Evolutionary conservation across 2,797 vertebrate species (phyloP).

Genomic region (Helostoma temminkii): DNA sequence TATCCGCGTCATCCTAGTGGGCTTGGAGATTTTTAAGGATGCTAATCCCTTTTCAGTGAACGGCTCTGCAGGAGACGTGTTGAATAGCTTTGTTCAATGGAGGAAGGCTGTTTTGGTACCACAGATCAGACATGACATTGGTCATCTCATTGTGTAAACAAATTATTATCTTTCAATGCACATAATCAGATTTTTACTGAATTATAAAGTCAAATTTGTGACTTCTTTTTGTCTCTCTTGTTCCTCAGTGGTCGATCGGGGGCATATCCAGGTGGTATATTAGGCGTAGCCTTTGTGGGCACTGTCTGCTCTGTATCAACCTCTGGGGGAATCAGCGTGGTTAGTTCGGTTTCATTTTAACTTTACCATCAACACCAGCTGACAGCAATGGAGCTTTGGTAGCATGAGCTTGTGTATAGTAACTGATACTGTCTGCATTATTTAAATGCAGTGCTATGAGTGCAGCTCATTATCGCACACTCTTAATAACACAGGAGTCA

Average conservation of each 20-base stretch:
- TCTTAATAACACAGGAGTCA: slow-evolving; percentile 19
- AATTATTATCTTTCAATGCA: not conserved
- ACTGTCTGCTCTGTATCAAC: slow-evolving; percentile 83
- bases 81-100: slow-evolving; percentile 87
- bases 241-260: slow-evolving; percentile 76
- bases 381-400: slow-evolving; percentile 12
- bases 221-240: not conserved
- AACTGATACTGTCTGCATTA: slow-evolving; percentile 72
- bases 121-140: slow-evolving; percentile 81
- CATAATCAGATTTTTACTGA: fast-evolving
- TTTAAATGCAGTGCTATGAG: slow-evolving; percentile 48
- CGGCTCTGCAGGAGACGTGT: slow-evolving; percentile 79
- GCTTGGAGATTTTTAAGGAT: slow-evolving; percentile 85
- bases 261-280: slow-evolving; percentile 43
- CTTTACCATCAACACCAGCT: slow-evolving; percentile 28
- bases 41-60: slow-evolving; percentile 84
- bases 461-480: slow-evolving; percentile 13
- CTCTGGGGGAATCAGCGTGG: slow-evolving; percentile 88
- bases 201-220: not conserved
- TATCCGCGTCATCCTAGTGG: slow-evolving; percentile 88
- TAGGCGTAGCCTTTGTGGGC: slow-evolving; percentile 91
- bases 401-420: slow-evolving; percentile 26
- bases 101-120: slow-evolving; percentile 75
- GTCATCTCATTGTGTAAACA: slow-evolving; percentile 91
- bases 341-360: slow-evolving; percentile 75